phyloP scores from a whole-genome alignment of 2,888 invertebrate genomes.

The Ochlodes sylvanus region DNA sequence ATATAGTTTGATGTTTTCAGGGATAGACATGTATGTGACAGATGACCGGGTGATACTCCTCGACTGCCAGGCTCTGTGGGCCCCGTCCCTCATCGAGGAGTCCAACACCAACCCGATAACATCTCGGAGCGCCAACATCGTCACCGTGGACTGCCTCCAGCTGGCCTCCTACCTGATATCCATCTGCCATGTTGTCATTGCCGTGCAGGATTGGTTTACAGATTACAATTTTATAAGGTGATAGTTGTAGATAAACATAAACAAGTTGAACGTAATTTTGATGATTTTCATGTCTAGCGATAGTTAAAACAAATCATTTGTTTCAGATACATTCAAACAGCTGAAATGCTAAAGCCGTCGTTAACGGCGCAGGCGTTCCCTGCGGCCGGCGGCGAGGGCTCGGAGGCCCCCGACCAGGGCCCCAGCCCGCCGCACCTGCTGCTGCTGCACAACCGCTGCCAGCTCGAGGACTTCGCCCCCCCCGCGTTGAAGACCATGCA shows the following conservation, averaged over 20 bases:
- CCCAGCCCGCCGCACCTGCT: constrained; percentile 94
- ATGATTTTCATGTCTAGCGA: too few species aligned
- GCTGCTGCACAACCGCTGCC: constrained; percentile 92
- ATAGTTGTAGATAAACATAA: too few species aligned
- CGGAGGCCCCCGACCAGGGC: constrained; percentile 72
- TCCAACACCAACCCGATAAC: constrained; percentile 78
- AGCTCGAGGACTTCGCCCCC: constrained; percentile 89
- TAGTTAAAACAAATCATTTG: too few species aligned
- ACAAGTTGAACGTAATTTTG: too few species aligned
- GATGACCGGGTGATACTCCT: constrained; percentile 92
- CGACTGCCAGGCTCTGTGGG: constrained; percentile 93
- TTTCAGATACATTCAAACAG: constrained; percentile 90
- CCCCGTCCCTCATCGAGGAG: constrained; percentile 90
- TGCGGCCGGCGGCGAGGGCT: constrained; percentile 55
- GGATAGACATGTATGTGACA: constrained; percentile 90
- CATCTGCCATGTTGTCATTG: constrained; percentile 94
- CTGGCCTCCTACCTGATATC: constrained; percentile 93
- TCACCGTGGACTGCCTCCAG: constrained; percentile 90
- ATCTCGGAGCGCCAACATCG: constrained; percentile 81
- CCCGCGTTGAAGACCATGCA: constrained; percentile 86
- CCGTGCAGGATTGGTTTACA: constrained; percentile 95
- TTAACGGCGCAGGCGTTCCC: constrained; percentile 82
- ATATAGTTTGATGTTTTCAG: constrained; percentile 56
- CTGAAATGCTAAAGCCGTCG: constrained; percentile 94
- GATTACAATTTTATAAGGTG: constrained; percentile 93